Evolutionary conservation across 2,888 invertebrate species (phyloP), one percentile per base, ranked within the genome.

Genomic region (Ennomos fuscantarius): DNA sequence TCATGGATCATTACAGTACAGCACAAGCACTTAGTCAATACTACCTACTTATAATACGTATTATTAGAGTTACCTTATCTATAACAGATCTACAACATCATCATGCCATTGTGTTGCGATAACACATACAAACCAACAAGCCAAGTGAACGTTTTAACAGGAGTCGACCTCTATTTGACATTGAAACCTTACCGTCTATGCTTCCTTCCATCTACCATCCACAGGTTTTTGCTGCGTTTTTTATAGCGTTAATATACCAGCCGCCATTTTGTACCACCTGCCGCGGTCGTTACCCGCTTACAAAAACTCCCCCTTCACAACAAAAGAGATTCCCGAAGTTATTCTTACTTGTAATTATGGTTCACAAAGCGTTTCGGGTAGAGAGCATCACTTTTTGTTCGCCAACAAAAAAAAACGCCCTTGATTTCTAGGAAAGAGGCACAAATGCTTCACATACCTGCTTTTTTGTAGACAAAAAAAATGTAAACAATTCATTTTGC

Each of bases 271-370:
- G 81, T 82, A 84, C 87, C 91, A 91, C 91, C 91, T 92, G 91
- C 90, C 85, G 80, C 84, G 89, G 87, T 90, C 88, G 89, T 89
- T 89, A 84, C 86, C 87, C 87, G 81, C 74, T 78, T 78, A 85
- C 78, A 88, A 90, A 90, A 90, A 86, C 86, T 85, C 86, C 90
- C n/a, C 87, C 88, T 83, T 72, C 69, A 56, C 70, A 82, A 87
- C 87, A 89, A 90, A 86, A 87, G 88, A 88, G 81, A 86, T 86
- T 86, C 87, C 86, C 85, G 82, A 88, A 87, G 82, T 87, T 87
- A 90, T 90, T 90, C 85, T 86, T 86, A 84, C 84, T 89, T 87
- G 88, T 88, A 88, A 89, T 89, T 89, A 87, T 79, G 79, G 73
- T 71, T 78, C 79, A 84, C 87, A 87, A 87, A 87, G 87, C 83